Evolutionary conservation across 2,888 invertebrate genomes (phyloP).

Genomic region (Mythimna lalbum): DNA sequence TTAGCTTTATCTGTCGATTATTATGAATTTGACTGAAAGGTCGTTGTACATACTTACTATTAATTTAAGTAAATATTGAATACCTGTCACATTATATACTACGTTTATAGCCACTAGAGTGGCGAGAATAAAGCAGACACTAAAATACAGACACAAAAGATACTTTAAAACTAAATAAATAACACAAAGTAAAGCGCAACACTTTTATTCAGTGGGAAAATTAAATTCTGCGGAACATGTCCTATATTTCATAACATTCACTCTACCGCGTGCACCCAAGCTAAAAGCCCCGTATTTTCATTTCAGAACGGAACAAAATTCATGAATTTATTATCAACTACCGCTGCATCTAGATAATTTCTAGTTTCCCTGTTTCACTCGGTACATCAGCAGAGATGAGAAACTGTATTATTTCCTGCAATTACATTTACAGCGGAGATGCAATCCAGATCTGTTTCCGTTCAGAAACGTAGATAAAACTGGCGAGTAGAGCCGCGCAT

Average conservation of each 20-base stretch:
- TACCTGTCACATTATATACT: no score
- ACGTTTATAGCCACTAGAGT: neutral
- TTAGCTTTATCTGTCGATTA: neutral
- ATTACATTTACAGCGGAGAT: constrained; percentile 76
- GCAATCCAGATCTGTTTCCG: constrained; percentile 75
- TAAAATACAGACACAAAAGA: neutral
- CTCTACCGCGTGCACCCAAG: constrained; percentile 12
- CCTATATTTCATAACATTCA: constrained; percentile 19
- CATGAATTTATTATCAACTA: constrained; percentile 70
- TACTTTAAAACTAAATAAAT: neutral
- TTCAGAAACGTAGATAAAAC: constrained; percentile 72
- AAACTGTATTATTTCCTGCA: constrained; percentile 72
- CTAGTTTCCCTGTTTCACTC: constrained; percentile 68
- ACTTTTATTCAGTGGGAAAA: constrained; percentile 24
- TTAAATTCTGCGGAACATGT: constrained; percentile 1
- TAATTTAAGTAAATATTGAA: neutral
- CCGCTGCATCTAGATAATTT: constrained; percentile 64
- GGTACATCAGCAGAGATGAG: constrained; percentile 63
- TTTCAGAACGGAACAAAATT: constrained; percentile 45
- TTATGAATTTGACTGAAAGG: neutral
- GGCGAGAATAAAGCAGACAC: neutral
- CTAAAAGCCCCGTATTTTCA: constrained; percentile 34
- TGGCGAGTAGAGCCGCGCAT: constrained; percentile 44
- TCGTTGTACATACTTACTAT: neutral
- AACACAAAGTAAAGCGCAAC: neutral